Evolutionary conservation across 2,113 vertebrate species (phyloP).

Genomic region (Sisor rabdophorus): DNA sequence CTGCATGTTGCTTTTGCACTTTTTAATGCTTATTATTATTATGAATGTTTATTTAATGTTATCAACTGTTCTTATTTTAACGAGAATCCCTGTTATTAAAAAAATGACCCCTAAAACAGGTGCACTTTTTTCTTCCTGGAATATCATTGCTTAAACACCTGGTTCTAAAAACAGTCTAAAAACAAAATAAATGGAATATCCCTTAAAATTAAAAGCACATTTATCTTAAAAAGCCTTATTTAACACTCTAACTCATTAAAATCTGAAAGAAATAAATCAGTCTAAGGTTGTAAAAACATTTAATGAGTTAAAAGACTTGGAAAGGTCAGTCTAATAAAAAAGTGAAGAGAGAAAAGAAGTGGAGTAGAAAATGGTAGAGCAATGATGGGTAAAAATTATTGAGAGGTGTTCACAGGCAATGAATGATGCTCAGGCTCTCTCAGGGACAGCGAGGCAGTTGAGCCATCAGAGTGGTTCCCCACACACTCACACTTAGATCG

Average conservation of each 20-base stretch:
- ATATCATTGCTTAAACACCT: too few species aligned
- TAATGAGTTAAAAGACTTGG: slow-evolving; percentile 21
- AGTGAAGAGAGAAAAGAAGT: slow-evolving; percentile 12
- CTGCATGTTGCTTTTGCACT: too few species aligned
- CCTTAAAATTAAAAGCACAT: not conserved
- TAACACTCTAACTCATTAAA: not conserved
- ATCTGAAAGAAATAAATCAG: not conserved
- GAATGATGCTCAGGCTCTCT: slow-evolving; percentile 36
- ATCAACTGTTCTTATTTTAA: too few species aligned
- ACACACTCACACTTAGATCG: slow-evolving; percentile 66
- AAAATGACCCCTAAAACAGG: too few species aligned
- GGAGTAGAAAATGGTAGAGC: slow-evolving; percentile 45
- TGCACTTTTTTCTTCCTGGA: too few species aligned
- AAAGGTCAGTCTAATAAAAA: slow-evolving; percentile 40
- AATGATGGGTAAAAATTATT: slow-evolving; percentile 48
- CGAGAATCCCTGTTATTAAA: too few species aligned
- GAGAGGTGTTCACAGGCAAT: slow-evolving; percentile 25
- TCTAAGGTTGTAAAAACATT: not conserved
- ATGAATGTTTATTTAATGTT: too few species aligned
- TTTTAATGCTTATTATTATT: too few species aligned
- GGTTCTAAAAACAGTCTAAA: too few species aligned
- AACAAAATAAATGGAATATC: not conserved
- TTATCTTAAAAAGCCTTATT: not conserved
- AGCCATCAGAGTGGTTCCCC: slow-evolving; percentile 54
- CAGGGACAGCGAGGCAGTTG: not conserved